Percentiles rank a stretch among this genome's conserved stretches.
phyloP scores from a whole-genome alignment of 53 echinoderm and acorn worm species.

The Arbacia lixula region DNA sequence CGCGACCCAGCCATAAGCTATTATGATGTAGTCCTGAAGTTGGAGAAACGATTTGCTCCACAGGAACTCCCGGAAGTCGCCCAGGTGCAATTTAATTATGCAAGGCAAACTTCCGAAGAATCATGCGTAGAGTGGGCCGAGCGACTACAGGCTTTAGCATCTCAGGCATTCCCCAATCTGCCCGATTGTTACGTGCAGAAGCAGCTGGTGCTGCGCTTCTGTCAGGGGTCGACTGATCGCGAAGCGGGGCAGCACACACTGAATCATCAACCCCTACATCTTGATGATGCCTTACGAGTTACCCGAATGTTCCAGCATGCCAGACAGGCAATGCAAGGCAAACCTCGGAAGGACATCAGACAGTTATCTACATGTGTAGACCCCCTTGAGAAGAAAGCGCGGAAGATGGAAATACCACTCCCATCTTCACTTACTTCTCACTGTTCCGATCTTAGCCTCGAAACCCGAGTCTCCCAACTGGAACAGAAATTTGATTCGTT shows the following conservation, averaged over 20 bases:
- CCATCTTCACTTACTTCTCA: too few species aligned
- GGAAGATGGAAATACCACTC: too few species aligned
- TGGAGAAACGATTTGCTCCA: background rate
- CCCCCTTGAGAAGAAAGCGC: too few species aligned
- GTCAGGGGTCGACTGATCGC: constrained; percentile 34
- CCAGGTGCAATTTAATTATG: constrained; percentile 45
- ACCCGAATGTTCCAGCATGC: background rate
- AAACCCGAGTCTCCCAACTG: too few species aligned
- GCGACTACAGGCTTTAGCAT: constrained; percentile 19
- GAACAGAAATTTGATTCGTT: too few species aligned
- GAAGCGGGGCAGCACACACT: constrained; percentile 49
- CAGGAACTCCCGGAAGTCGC: constrained; percentile 40
- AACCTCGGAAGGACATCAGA: background rate
- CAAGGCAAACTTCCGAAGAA: constrained; percentile 32
- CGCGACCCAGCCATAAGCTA: background rate
- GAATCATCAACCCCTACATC: background rate
- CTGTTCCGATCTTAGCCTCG: too few species aligned
- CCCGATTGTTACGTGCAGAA: constrained; percentile 22
- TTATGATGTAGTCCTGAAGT: background rate
- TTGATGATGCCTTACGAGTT: background rate
- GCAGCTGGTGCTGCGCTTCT: constrained; percentile 41
- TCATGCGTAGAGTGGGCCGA: constrained; percentile 46
- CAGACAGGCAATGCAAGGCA: background rate
- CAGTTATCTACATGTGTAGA: too few species aligned
- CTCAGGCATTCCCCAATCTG: constrained; percentile 13